These are phyloP conservation scores for Tiliacea aurago DNA, from an alignment of 2,888 invertebrate species.

Conservation along the genomic window DNA sequence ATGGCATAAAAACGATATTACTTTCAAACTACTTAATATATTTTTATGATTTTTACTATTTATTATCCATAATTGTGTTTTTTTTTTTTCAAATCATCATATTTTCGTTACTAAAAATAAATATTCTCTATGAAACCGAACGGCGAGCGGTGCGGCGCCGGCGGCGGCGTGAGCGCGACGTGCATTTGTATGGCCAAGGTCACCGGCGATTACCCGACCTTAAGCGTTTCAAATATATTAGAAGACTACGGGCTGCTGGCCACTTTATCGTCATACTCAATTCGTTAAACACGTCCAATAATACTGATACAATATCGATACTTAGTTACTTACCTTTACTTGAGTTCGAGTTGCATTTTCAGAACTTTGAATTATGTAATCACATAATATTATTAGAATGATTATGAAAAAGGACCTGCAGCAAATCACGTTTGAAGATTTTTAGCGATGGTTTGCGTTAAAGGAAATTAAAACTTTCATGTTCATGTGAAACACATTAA, in stretches of 20 bases:
- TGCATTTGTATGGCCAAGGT: too few relatives aligned
- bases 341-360: slow-evolving; percentile 16
- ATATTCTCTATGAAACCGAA: too few relatives aligned
- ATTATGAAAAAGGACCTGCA: slow-evolving; percentile 46
- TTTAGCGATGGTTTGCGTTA: not conserved
- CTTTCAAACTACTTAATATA: too few relatives aligned
- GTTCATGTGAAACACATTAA: not conserved
- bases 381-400: slow-evolving; percentile 49
- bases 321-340: slow-evolving; percentile 18
- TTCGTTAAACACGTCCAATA: not conserved
- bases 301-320: not conserved
- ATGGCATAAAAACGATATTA: too few relatives aligned
- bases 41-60: too few relatives aligned
- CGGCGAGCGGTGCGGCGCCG: too few relatives aligned
- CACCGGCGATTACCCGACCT: too few relatives aligned
- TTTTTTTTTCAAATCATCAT: too few relatives aligned
- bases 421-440: slow-evolving; percentile 42
- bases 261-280: not conserved
- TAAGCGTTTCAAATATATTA: not conserved
- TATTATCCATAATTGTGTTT: too few relatives aligned
- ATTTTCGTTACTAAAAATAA: too few relatives aligned
- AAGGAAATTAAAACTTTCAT: not conserved
- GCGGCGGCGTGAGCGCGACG: too few relatives aligned
- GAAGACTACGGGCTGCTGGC: not conserved
- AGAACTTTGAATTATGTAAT: slow-evolving; percentile 15